Percentiles rank a stretch among this genome's conserved stretches.
Evolutionary conservation across 2,113 vertebrate species (phyloP).

Genomic region (Pionites leucogaster): DNA sequence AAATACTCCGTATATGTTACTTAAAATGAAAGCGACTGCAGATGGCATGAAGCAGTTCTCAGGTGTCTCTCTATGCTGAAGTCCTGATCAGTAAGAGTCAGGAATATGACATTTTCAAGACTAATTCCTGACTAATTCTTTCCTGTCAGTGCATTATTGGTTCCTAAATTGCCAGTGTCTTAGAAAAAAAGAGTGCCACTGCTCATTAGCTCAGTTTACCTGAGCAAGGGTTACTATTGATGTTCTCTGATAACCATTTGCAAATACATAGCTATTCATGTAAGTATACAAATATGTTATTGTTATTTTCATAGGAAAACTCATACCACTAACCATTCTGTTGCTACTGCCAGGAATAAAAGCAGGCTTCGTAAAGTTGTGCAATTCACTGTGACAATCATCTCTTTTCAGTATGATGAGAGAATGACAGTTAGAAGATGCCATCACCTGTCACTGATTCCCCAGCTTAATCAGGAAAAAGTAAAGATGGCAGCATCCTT

Average conservation of each 20-base stretch:
- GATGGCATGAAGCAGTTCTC: not conserved
- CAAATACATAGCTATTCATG: not conserved
- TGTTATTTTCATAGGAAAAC: not conserved
- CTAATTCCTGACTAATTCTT: not conserved
- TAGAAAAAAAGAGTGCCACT: not conserved
- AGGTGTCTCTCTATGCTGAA: not conserved
- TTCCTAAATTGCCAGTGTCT: not conserved
- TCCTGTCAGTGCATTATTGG: not conserved
- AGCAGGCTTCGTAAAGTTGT: rapidly evolving
- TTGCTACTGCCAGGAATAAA: not conserved
- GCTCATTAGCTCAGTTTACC: not conserved
- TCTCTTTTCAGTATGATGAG: not conserved
- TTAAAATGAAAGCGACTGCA: not conserved
- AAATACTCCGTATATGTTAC: not conserved
- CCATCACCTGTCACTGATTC: not conserved
- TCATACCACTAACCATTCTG: rapidly evolving
- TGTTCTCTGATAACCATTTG: not conserved
- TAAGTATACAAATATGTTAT: not conserved
- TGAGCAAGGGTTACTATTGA: not conserved
- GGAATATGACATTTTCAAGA: not conserved
- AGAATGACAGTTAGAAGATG: not conserved
- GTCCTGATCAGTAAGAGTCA: not conserved
- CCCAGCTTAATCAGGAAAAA: not conserved
- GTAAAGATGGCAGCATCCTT: not conserved
- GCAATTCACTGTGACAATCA: not conserved